Evolutionary conservation across 2,113 vertebrate species (phyloP).

Genomic region (Ailuropoda melanoleuca): DNA sequence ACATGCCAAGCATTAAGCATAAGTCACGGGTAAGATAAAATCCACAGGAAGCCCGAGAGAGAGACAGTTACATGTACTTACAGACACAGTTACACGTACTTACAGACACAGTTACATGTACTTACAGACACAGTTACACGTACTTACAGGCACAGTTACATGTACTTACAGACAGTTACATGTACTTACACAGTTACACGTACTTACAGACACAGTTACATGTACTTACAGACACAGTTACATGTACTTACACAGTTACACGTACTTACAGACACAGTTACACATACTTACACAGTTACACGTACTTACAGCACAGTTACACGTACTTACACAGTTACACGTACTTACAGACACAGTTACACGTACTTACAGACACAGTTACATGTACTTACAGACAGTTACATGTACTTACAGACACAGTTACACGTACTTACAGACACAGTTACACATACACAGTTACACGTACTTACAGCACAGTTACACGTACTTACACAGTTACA

Average conservation of each 20-base stretch:
- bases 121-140: no score
- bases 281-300: rapidly evolving
- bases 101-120: no score
- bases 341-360: neutral
- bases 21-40: neutral
- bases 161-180: neutral
- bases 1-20: neutral
- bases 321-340: neutral
- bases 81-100: rapidly evolving
- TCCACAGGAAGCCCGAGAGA: neutral
- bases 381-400: neutral
- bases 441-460: no score
- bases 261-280: no score
- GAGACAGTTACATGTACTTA: neutral
- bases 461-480: neutral
- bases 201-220: no score
- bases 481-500: rapidly evolving
- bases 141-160: no score
- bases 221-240: neutral
- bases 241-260: rapidly evolving
- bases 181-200: no score
- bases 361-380: neutral
- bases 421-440: neutral
- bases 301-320: neutral
- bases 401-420: neutral